A percentile compares a stretch with the other conserved stretches of the same genome.
Evolutionary conservation across 2,113 vertebrate species (phyloP).

Genomic region (Amphiprion ocellaris): DNA sequence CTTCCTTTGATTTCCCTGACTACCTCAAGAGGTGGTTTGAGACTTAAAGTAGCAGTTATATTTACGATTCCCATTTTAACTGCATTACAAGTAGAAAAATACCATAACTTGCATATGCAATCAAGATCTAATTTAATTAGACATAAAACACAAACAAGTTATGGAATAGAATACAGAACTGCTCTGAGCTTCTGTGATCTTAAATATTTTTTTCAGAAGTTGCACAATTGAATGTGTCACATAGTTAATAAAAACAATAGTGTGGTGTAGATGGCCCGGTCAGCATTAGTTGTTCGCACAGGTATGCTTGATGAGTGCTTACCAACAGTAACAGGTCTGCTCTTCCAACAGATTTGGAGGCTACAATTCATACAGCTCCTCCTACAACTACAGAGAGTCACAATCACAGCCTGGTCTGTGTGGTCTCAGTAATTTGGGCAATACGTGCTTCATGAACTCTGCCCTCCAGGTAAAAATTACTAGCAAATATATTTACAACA

Average conservation of each 20-base stretch:
- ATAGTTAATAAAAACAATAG: background rate
- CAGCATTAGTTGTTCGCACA: too few species aligned
- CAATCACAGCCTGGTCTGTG: slow-evolving; percentile 93
- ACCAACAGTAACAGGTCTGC: slow-evolving; percentile 21
- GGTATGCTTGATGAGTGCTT: background rate
- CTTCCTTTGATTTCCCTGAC: too few species aligned
- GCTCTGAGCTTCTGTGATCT: background rate
- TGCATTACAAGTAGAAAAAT: too few species aligned
- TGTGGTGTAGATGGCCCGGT: too few species aligned
- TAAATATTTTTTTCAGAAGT: background rate
- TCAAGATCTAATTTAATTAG: too few species aligned
- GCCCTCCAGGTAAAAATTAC: slow-evolving; percentile 90
- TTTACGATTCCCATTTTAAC: too few species aligned
- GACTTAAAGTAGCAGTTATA: too few species aligned
- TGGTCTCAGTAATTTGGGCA: slow-evolving; percentile 97
- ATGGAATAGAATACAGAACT: background rate
- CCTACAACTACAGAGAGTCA: slow-evolving; percentile 93
- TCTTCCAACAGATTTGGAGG: slow-evolving; percentile 85
- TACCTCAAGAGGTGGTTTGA: too few species aligned
- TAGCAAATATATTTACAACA: background rate
- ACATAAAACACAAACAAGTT: too few species aligned
- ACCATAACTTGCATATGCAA: too few species aligned
- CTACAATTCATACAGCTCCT: slow-evolving; percentile 90
- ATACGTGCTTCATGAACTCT: slow-evolving; percentile 99
- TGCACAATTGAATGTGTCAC: background rate